Evolutionary conservation across 2,888 invertebrate genomes (phyloP).

Genomic region (Apomyelois bistriatella): DNA sequence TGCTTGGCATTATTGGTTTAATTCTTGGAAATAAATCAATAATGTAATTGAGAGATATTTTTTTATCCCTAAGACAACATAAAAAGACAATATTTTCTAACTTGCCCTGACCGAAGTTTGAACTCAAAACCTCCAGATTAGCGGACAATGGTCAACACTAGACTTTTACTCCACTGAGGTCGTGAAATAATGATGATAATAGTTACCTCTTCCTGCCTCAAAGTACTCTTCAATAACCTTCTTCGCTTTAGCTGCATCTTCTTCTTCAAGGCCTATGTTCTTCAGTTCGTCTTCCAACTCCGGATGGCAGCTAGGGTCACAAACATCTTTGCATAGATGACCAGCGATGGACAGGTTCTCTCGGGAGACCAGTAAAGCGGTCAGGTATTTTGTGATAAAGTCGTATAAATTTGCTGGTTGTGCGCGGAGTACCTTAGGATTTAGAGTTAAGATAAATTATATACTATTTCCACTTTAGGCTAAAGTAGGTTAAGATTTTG

Average conservation of each 20-base stretch:
- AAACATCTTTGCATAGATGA: constrained; percentile 39
- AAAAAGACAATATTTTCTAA: no score
- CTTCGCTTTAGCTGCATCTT: constrained; percentile 31
- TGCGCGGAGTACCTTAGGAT: constrained; percentile 80
- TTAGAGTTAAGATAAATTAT: neutral
- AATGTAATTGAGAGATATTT: no score
- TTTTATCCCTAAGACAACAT: no score
- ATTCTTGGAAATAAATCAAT: no score
- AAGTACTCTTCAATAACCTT: constrained; percentile 42
- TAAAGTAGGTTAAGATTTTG: no score
- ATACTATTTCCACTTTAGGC: neutral
- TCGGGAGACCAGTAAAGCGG: constrained; percentile 82
- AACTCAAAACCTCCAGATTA: no score
- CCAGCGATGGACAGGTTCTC: constrained; percentile 70
- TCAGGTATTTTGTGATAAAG: constrained; percentile 85
- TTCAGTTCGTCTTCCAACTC: constrained; percentile 43
- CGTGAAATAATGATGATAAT: no score
- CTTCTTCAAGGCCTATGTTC: constrained; percentile 38
- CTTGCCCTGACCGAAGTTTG: no score
- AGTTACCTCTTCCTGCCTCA: constrained; percentile 33
- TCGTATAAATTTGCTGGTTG: constrained; percentile 82
- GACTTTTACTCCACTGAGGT: no score
- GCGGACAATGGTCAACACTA: no score
- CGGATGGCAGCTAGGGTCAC: constrained; percentile 34
- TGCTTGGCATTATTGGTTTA: no score